A percentile compares a stretch with the other conserved stretches of the same genome.
Conservation (phyloP, 2,888 invertebrate genomes). For the Eilema sororculum region DNA sequence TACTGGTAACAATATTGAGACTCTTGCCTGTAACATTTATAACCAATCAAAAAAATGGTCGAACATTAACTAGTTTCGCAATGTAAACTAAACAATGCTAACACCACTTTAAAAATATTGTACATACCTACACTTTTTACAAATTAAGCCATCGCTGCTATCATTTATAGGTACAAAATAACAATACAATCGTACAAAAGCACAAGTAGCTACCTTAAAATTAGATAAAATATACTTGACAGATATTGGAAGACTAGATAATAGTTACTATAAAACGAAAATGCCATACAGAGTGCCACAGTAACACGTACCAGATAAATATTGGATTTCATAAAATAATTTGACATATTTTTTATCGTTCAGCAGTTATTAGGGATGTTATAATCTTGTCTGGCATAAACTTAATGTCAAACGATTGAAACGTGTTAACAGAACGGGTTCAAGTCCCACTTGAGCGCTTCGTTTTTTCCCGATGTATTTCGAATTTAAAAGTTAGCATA, state of each 20-base stretch:
- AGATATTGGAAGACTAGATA: slow-evolving; percentile 20
- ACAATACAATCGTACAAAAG: background rate
- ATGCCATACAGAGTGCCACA: background rate
- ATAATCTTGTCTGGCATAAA: background rate
- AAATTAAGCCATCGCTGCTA: background rate
- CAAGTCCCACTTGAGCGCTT: no score
- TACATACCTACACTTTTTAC: background rate
- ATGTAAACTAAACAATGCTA: no score
- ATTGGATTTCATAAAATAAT: background rate
- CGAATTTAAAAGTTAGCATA: no score
- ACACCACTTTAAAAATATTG: background rate
- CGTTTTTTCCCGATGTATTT: no score
- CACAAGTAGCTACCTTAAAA: background rate
- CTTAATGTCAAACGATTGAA: background rate
- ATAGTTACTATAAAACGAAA: no score
- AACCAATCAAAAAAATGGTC: background rate
- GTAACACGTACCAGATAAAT: background rate
- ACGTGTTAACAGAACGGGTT: no score
- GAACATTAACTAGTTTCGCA: background rate
- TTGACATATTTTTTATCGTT: background rate
- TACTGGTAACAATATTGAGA: background rate
- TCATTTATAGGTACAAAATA: background rate
- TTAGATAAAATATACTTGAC: background rate
- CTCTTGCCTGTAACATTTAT: background rate
- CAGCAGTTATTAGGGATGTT: background rate